Evolutionary conservation across 2,797 vertebrate genomes (phyloP), one percentile per base, ranked within the genome.

Genomic region (Lutjanus campechanus): DNA sequence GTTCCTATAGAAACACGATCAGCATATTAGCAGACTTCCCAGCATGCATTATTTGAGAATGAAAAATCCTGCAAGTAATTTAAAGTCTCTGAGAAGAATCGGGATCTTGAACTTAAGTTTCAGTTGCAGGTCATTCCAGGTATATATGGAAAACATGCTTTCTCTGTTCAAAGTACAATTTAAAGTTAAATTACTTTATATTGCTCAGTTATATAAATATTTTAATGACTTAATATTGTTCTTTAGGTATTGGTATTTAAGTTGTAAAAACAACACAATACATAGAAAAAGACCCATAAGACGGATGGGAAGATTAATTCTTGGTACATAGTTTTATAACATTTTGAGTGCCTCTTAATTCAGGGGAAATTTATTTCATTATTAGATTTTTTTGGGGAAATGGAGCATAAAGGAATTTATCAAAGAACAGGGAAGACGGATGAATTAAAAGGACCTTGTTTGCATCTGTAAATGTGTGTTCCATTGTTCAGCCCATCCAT

Each of bases 401-500:
- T 47, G 1, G 65, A 60, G 59, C 7, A 72, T 7, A 4, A 17
- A 2, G 1, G 8, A 6, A 54, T 63, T 70, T 15, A 17, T 73
- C 13, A 68, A 72, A 66, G 15, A n/a, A 29, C 3, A 29, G n/a
- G 7, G 10, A 64, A 67, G 44, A 40, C 44, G 16, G 50, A 70
- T 51, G 22, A 59, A 51, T 49, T 80, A 25, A 82, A 53, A 69
- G 44, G 40, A 5, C 5, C 69, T 65, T 58, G 67, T 87, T 91
- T 90, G 83, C 85, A 87, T 85, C 47, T 59, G 63, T 69, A 41
- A 82, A 43, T 65, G 1, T 46, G 44, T 54, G 56, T 69, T 56
- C 70, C 41, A 81, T 91, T 85, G 87, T 91, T 77, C 20, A 41
- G 22, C 8, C 19, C 53, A 36, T 70, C 78, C 71, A 62, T 86